Evolutionary conservation across 2,113 vertebrate genomes (phyloP), one percentile per base, ranked within the genome.

Genomic region (Xiphias gladius): DNA sequence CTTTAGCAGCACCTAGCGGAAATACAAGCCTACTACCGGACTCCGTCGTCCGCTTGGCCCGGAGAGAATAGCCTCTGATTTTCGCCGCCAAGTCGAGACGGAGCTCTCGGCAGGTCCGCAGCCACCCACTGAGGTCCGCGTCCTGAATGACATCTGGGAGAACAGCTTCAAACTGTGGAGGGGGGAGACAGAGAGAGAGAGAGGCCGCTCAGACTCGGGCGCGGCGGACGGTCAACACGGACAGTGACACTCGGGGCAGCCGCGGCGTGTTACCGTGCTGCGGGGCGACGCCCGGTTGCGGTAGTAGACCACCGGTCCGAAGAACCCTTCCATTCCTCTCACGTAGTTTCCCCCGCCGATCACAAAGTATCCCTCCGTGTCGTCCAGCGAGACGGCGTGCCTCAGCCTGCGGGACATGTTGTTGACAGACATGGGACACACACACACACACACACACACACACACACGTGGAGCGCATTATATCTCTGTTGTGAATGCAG

Each of bases 331-430:
- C 19, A 95, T 74, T 14, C 95, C 94, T 37, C 0, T 48, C 8
- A 92, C 43, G 37, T 85, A 96, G 70, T 92, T 89, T 26, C 95
- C 94, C 79, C 96, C 96, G 71, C 95, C 95, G 54, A 96, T 85
- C 66, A 94, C 92, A 91, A 96, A 96, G 73, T 92, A 94, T 16
- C 95, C 96, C 0, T 93, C 89, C 0, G 95, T 94, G 90, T 96
- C 96, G 81, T 95, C 94, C 76, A 96, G 13, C 26, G 65, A 20
- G 9, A 93, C 4, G 1, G 32, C 0, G 2, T 90, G 64, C 0
- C 16, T 24, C 46, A 94, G 91, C 68, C 96, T 96, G 87, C 16
- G 35, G 65, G 69, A 88, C 17, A 57, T 22, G 12, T 0, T 20
- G 12, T 28, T 17, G 41, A 62, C n/a, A 78, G 11, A 46, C 52